Percentiles rank a stretch among this genome's conserved stretches.
phyloP scores from a whole-genome alignment of 2,113 vertebrate genomes.

The crab-eating macaque (Macaca fascicularis) region DNA sequence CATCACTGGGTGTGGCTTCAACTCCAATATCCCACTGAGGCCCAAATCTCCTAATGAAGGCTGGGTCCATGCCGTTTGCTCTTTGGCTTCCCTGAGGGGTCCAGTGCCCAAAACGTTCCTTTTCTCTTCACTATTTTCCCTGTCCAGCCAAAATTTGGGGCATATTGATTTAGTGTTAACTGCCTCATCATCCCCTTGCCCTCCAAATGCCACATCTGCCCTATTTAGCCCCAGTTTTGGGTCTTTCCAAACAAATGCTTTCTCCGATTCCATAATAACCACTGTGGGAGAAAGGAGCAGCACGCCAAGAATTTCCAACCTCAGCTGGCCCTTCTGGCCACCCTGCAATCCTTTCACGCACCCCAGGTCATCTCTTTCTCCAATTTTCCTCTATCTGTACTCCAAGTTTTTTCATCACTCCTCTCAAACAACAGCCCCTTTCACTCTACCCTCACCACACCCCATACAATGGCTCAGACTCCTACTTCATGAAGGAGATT shows the following conservation, averaged over 20 bases:
- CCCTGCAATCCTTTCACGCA: not conserved
- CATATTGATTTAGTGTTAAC: not conserved
- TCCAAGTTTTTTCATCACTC: not conserved
- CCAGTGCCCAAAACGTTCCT: not conserved
- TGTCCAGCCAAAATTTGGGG: not conserved
- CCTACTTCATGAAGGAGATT: not conserved
- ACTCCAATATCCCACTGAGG: not conserved
- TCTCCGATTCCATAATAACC: not conserved
- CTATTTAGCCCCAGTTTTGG: not conserved
- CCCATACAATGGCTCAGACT: not conserved
- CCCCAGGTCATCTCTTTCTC: not conserved
- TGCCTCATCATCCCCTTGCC: not conserved
- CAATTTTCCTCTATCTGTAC: not conserved
- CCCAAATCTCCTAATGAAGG: not conserved
- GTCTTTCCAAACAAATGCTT: not conserved
- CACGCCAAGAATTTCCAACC: not conserved
- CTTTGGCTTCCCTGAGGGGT: not conserved
- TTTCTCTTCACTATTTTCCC: conserved; percentile 1
- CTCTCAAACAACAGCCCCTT: not conserved
- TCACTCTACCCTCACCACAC: not conserved
- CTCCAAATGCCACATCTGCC: not conserved
- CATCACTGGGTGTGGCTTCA: not conserved
- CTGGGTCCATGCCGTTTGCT: not conserved
- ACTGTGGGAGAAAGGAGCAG: not conserved
- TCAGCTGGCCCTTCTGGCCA: not conserved